phyloP scores from a whole-genome alignment of 2,888 invertebrate species.

The Dryomyza anilis region DNA sequence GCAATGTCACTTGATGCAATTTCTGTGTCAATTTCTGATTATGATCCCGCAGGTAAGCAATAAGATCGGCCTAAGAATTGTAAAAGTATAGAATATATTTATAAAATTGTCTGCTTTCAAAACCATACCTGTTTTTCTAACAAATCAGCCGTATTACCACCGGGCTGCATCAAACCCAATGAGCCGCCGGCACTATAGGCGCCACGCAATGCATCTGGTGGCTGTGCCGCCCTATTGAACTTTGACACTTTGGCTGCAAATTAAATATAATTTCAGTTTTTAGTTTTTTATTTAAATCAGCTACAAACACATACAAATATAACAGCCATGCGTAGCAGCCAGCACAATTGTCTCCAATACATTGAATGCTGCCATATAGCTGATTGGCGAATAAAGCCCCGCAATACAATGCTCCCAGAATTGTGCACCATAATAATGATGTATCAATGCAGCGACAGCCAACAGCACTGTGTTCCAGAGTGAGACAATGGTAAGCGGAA shows the following conservation, averaged over 20 bases:
- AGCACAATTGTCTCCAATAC: slow-evolving; percentile 64
- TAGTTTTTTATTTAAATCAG: background rate
- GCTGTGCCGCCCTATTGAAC: slow-evolving; percentile 67
- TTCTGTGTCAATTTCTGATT: slow-evolving; percentile 70
- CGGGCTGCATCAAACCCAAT: slow-evolving; percentile 60
- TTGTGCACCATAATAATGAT: slow-evolving; percentile 65
- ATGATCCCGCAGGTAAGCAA: slow-evolving; percentile 71
- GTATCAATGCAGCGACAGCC: slow-evolving; percentile 65
- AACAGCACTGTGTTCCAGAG: slow-evolving; percentile 68
- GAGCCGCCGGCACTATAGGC: slow-evolving; percentile 51
- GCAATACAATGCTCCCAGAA: slow-evolving; percentile 64
- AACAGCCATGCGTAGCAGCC: slow-evolving; percentile 62
- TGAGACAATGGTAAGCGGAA: slow-evolving; percentile 69
- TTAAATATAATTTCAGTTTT: background rate
- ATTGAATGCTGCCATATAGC: slow-evolving; percentile 66
- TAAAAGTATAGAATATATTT: slow-evolving; percentile 13
- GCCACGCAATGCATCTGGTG: slow-evolving; percentile 70
- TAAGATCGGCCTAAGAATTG: slow-evolving; percentile 67
- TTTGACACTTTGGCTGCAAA: slow-evolving; percentile 65
- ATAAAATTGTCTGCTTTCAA: background rate
- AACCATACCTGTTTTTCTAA: slow-evolving; percentile 67
- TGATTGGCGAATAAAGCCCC: slow-evolving; percentile 64
- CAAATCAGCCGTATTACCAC: slow-evolving; percentile 66
- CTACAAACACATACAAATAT: slow-evolving; percentile 62
- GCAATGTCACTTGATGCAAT: slow-evolving; percentile 68